phyloP scores from a whole-genome alignment of 2,113 vertebrate genomes.

The Scartelaos histophorus region DNA sequence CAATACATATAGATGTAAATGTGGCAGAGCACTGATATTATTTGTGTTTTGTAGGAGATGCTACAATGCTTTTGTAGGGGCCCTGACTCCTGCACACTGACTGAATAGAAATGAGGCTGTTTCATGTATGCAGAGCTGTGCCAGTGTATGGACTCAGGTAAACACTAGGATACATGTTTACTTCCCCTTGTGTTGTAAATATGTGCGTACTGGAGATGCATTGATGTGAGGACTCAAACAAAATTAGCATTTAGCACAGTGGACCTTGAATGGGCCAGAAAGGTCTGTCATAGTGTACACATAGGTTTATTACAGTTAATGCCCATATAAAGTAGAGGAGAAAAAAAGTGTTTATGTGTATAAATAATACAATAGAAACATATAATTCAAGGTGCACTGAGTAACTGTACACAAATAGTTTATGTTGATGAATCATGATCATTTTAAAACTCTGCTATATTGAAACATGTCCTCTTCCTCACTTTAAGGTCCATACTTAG shows the following conservation, averaged over 20 bases:
- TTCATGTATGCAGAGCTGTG: background rate
- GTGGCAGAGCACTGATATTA: slow-evolving; percentile 12
- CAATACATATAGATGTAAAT: slow-evolving; percentile 9
- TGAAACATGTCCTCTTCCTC: no score
- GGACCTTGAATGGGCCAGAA: background rate
- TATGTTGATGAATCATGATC: no score
- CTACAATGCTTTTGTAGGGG: background rate
- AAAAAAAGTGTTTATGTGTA: background rate
- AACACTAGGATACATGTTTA: background rate
- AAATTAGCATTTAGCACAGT: background rate
- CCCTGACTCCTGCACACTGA: background rate
- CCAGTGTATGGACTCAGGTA: background rate
- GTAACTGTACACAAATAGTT: background rate
- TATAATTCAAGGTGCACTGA: background rate
- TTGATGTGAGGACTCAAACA: background rate
- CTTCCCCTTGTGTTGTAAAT: slow-evolving; percentile 4
- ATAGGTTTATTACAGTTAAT: background rate
- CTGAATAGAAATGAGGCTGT: background rate
- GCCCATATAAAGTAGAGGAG: background rate
- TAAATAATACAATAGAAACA: background rate
- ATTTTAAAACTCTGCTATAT: no score
- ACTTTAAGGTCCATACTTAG: no score
- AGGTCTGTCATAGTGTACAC: background rate
- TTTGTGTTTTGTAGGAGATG: slow-evolving; percentile 12
- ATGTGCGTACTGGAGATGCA: background rate